Evolutionary conservation across 1,140 invertebrate genomes (phyloP).

Genomic region (Spodoptera frugiperda): DNA sequence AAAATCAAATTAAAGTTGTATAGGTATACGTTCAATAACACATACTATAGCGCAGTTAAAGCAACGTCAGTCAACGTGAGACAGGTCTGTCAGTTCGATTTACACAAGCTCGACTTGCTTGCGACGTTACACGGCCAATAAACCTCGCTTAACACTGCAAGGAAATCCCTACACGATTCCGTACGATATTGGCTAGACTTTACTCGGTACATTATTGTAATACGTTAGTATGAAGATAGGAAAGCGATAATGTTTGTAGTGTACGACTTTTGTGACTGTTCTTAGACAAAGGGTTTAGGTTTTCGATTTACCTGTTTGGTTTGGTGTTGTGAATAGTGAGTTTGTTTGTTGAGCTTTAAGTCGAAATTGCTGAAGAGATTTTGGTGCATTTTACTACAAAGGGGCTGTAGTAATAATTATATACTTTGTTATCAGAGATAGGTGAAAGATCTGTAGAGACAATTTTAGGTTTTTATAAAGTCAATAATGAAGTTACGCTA

Average conservation of each 20-base stretch:
- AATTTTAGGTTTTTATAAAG: no score
- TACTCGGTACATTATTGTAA: slow-evolving; percentile 41
- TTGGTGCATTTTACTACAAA: no score
- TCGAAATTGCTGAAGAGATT: no score
- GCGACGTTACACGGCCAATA: slow-evolving; percentile 70
- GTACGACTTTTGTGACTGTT: slow-evolving; percentile 45
- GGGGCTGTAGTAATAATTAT: no score
- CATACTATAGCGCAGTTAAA: slow-evolving; percentile 66
- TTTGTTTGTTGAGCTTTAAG: no score
- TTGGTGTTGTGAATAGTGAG: no score
- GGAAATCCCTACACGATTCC: slow-evolving; percentile 60
- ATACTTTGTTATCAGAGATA: no score
- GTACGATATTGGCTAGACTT: slow-evolving; percentile 55
- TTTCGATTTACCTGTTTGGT: slow-evolving; percentile 40
- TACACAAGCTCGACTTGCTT: slow-evolving; percentile 63
- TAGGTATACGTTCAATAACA: slow-evolving; percentile 56
- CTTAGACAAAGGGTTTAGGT: slow-evolving; percentile 52
- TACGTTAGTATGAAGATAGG: slow-evolving; percentile 38
- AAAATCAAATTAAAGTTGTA: slow-evolving; percentile 28
- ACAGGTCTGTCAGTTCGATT: slow-evolving; percentile 78
- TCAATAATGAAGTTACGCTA: no score
- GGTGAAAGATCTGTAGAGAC: no score
- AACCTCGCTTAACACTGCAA: slow-evolving; percentile 68
- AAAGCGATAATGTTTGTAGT: slow-evolving; percentile 40
- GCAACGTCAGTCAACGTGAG: slow-evolving; percentile 76